Evolutionary conservation across 2,797 vertebrate genomes (phyloP), one percentile per base, ranked within the genome.

Genomic region (Psittacula derbiana): DNA sequence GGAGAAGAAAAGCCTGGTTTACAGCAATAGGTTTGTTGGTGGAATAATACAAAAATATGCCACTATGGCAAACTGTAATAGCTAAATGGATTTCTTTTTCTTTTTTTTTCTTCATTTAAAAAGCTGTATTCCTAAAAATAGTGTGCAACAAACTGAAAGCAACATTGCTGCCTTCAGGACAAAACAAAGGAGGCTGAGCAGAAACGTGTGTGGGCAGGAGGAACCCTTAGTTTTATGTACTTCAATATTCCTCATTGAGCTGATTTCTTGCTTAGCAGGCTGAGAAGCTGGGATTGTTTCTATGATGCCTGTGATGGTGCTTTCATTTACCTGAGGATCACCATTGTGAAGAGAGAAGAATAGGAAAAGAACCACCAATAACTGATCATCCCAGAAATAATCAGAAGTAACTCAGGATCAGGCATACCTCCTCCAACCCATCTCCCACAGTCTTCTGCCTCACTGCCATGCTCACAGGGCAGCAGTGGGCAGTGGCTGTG

Each of bases 391-490:
- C 36, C 46, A 43, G 43, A 40, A 17, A 21, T 30, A 25, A 16
- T 2, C 4, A 31, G 60, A 15, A 23, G 18, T 4, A 8, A 2
- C 15, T 13, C 10, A 14, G 57, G 41, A 23, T 50, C 47, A 24
- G 47, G 4, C 16, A 2, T 15, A n/a, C 11, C 28, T 40, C 40
- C 79, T 60, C 33, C 66, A n/a, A 0, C 1, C n/a, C 61, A 4
- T 11, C 16, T 36, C 38, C 36, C 5, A 1, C 3, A 4, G 31
- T 16, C 2, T 31, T 58, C 57, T 40, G 86, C 24, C 24, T 55
- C 2, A 0, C 27, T 36, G 31, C 46, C 0, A 0, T 6, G 28
- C 40, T 62, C 90, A 9, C 0, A 0, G 20, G 25, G 18, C 4
- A 1, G 27, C 47, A 23, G 0, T 5, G 0, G 36, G 40, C 38